A percentile compares a stretch with the other conserved stretches of the same genome.
Evolutionary conservation across 2,113 vertebrate species (phyloP).

Genomic region (Dryoscopus gambensis): DNA sequence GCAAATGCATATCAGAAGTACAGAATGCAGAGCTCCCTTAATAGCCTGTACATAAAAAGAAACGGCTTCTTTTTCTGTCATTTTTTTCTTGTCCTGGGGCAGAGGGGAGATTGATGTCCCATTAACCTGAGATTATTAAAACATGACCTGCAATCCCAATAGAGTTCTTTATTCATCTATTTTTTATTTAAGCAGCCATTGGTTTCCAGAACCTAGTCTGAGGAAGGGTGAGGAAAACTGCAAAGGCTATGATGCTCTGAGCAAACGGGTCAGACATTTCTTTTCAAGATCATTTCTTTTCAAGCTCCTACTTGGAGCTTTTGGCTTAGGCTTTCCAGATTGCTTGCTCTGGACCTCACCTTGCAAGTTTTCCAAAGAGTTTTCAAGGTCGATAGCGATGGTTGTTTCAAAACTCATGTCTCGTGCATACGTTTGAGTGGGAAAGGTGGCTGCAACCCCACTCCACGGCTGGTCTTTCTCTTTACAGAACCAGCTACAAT

Average conservation of each 20-base stretch:
- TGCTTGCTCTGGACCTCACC: not conserved
- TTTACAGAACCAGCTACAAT: not conserved
- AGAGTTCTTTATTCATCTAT: not conserved
- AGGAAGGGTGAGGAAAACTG: not conserved
- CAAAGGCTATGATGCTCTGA: not conserved
- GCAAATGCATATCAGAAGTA: not conserved
- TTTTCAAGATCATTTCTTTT: not conserved
- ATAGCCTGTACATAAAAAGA: not conserved
- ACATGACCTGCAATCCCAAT: not conserved
- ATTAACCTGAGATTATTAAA: not conserved
- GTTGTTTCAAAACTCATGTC: not conserved
- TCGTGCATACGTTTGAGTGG: accelerated
- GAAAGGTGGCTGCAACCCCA: not conserved
- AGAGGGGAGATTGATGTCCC: not conserved
- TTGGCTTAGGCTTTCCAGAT: not conserved
- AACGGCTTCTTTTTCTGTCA: not conserved
- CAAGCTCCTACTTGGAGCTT: not conserved
- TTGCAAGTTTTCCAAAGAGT: not conserved
- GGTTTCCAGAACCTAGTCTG: not conserved
- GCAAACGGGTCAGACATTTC: not conserved
- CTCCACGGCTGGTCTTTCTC: not conserved
- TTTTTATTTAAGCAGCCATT: not conserved
- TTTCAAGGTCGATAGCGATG: accelerated
- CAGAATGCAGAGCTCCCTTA: not conserved
- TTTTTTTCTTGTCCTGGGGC: not conserved